These are phyloP conservation scores for Drosophila azteca DNA, from an alignment of 1,140 invertebrate species.

Conservation along the genomic window DNA sequence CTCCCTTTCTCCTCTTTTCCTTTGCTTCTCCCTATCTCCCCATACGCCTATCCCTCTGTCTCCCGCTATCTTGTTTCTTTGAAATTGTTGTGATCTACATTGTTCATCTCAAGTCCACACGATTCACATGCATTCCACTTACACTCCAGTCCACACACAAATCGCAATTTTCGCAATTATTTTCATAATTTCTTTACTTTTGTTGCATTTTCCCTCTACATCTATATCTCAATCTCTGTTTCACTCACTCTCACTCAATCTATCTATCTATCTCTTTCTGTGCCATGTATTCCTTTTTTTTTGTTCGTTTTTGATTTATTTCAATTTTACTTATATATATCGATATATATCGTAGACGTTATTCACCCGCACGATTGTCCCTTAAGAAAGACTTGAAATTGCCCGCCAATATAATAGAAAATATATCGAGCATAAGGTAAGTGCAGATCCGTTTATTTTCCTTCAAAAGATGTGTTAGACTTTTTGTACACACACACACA, in stretches of 20 bases:
- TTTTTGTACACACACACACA: conserved; percentile 9
- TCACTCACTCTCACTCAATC: conserved; percentile 5
- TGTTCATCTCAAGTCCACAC: conserved; percentile 16
- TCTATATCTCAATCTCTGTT: neutral
- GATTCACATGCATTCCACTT: conserved; percentile 21
- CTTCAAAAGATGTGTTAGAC: conserved; percentile 13
- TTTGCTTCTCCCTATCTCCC: neutral
- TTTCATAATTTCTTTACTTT: neutral
- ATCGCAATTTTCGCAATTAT: conserved; percentile 1
- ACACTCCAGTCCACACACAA: conserved; percentile 6
- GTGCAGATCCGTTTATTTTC: conserved; percentile 55
- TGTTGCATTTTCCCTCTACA: neutral
- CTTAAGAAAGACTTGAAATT: conserved; percentile 89
- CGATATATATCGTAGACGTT: conserved; percentile 87
- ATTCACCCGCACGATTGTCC: conserved; percentile 90
- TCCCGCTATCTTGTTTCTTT: neutral
- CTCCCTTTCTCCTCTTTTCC: neutral
- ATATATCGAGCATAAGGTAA: conserved; percentile 90
- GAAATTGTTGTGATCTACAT: neutral
- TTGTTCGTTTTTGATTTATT: conserved; percentile 54
- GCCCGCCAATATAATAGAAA: conserved; percentile 89
- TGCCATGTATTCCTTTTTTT: conserved; percentile 10
- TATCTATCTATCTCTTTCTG: conserved; percentile 8
- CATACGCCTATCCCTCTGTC: neutral
- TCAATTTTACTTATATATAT: conserved; percentile 37